Conservation (phyloP, 2,113 vertebrate species). For the Poeciliopsis prolifica region DNA sequence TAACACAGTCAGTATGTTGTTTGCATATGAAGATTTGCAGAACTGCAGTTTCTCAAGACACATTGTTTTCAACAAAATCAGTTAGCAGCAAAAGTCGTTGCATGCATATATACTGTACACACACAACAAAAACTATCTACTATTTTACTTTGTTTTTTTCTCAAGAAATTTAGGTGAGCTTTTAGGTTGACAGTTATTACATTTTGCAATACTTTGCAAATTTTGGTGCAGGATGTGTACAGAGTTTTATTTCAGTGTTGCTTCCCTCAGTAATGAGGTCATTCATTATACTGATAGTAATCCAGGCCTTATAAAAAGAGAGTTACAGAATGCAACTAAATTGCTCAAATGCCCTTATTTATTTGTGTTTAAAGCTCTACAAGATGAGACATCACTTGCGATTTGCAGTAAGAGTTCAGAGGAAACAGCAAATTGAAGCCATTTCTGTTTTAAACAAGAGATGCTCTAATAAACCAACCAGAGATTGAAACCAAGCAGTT, state of each 20-base stretch:
- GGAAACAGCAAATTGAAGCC: neutral
- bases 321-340: constrained; percentile 8
- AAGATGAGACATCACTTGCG: constrained; percentile 16
- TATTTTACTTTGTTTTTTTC: neutral
- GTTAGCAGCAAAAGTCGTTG: neutral
- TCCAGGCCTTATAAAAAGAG: constrained; percentile 19
- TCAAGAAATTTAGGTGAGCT: constrained; percentile 14
- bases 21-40: neutral
- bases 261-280: neutral
- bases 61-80: constrained; percentile 12
- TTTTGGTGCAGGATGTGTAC: constrained; percentile 23
- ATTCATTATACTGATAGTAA: constrained; percentile 35
- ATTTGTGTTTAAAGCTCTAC: constrained; percentile 34
- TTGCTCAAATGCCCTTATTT: constrained; percentile 11
- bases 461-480: neutral
- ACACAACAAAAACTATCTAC: neutral
- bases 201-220: neutral
- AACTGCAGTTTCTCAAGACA: constrained; percentile 12
- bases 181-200: constrained; percentile 41
- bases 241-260: neutral
- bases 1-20: constrained; percentile 2
- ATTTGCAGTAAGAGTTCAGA: constrained; percentile 25
- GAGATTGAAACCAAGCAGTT: neutral
- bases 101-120: neutral
- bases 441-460: neutral